Percentiles rank a stretch among this genome's conserved stretches.
phyloP scores from a whole-genome alignment of 2,113 vertebrate genomes.

The Benitochromis conjunctus region DNA sequence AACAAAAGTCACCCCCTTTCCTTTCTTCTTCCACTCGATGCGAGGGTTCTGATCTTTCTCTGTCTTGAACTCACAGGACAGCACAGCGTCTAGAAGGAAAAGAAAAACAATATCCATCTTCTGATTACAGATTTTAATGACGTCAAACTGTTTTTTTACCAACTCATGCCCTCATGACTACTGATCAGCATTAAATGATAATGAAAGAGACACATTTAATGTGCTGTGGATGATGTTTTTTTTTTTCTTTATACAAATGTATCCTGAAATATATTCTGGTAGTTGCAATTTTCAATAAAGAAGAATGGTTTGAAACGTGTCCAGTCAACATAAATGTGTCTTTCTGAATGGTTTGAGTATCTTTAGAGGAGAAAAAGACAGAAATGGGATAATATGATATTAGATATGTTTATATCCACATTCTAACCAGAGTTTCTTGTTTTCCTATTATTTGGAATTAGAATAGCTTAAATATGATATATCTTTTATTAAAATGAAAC shows the following conservation, averaged over 20 bases:
- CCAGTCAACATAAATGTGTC: neutral
- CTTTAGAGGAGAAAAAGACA: neutral
- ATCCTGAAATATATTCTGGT: neutral
- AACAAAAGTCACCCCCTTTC: conserved; percentile 80
- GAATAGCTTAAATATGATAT: neutral
- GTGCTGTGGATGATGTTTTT: neutral
- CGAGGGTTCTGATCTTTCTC: conserved; percentile 77
- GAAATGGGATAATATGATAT: neutral
- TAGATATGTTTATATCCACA: neutral
- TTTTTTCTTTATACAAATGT: neutral
- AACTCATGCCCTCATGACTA: neutral
- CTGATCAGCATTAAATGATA: neutral
- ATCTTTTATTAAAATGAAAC: neutral
- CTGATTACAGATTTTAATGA: neutral
- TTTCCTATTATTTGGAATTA: neutral
- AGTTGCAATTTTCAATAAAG: neutral
- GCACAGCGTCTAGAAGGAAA: conserved; percentile 75
- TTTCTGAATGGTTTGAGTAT: neutral
- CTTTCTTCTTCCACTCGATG: conserved; percentile 93
- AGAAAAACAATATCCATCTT: neutral
- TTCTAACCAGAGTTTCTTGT: neutral
- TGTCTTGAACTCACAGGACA: conserved; percentile 82
- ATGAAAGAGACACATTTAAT: neutral
- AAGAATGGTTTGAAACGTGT: neutral
- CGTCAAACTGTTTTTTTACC: neutral